A percentile compares a stretch with the other conserved stretches of the same genome.
phyloP scores from a whole-genome alignment of 2,113 vertebrate species.

The Pteropus alecto region DNA sequence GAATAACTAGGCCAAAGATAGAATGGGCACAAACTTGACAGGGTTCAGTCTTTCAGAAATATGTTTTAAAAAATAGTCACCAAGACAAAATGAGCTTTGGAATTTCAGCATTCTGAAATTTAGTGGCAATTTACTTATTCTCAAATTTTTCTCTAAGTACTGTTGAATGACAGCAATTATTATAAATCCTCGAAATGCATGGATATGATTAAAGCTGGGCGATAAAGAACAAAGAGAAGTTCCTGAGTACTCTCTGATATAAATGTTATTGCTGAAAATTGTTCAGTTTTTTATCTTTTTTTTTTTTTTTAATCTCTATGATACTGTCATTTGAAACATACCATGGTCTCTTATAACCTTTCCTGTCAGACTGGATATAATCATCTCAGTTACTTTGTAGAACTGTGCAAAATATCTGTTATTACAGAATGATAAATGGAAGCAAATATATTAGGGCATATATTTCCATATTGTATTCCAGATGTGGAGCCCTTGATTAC shows the following conservation, averaged over 20 bases:
- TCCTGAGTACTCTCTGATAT: not conserved
- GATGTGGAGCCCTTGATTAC: not conserved
- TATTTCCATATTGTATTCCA: constrained; percentile 13
- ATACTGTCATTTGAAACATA: not conserved
- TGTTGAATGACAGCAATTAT: not conserved
- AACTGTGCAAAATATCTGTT: accelerated
- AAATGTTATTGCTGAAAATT: not conserved
- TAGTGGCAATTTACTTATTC: not conserved
- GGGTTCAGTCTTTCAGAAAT: not conserved
- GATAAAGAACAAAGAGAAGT: not conserved
- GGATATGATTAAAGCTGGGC: not conserved
- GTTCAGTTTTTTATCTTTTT: not conserved
- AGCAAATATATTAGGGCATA: not conserved
- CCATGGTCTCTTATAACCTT: not conserved
- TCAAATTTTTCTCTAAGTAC: not conserved
- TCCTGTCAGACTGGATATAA: not conserved
- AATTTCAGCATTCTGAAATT: not conserved
- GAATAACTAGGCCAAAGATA: not conserved
- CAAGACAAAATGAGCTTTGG: not conserved
- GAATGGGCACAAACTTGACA: not conserved
- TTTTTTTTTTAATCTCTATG: not conserved
- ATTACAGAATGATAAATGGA: not conserved
- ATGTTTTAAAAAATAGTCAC: not conserved
- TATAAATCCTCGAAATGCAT: not conserved
- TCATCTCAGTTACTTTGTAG: not conserved